Evolutionary conservation across 2,113 vertebrate species (phyloP).

Genomic region (Indri indri): DNA sequence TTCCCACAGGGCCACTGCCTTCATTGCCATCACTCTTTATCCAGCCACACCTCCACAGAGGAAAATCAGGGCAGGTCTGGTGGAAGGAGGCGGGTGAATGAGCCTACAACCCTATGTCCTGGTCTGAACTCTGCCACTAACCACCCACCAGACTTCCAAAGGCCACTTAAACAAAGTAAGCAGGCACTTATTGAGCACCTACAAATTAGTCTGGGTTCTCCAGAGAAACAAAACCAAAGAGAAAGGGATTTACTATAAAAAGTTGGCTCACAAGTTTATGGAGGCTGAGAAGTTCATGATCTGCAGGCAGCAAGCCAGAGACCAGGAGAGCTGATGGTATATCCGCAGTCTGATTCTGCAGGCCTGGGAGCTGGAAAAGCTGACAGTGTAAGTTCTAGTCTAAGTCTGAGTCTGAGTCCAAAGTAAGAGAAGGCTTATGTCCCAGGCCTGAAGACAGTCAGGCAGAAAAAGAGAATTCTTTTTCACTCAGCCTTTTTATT

Average conservation of each 20-base stretch:
- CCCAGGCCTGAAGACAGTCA: not conserved
- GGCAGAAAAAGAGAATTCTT: not conserved
- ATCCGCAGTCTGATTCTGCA: not conserved
- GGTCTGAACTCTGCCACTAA: not conserved
- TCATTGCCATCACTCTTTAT: not conserved
- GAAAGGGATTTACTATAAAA: not conserved
- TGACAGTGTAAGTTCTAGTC: not conserved
- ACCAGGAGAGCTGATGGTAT: not conserved
- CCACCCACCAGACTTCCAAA: not conserved
- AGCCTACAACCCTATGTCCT: not conserved
- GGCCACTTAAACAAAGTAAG: not conserved
- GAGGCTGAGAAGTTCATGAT: not conserved
- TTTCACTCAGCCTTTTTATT: not conserved
- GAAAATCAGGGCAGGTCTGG: not conserved
- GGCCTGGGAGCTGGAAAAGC: not conserved
- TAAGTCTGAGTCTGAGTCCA: not conserved
- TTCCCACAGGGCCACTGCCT: not conserved
- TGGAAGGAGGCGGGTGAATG: not conserved
- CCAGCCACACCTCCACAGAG: not conserved
- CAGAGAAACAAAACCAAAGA: not conserved
- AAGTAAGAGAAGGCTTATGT: not conserved
- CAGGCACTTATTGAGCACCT: not conserved
- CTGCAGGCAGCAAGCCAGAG: not conserved
- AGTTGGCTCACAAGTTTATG: not conserved
- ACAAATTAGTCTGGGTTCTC: not conserved